These are phyloP conservation scores for Autographa gamma DNA, from an alignment of 2,888 invertebrate genomes.

Conservation along the genomic window DNA sequence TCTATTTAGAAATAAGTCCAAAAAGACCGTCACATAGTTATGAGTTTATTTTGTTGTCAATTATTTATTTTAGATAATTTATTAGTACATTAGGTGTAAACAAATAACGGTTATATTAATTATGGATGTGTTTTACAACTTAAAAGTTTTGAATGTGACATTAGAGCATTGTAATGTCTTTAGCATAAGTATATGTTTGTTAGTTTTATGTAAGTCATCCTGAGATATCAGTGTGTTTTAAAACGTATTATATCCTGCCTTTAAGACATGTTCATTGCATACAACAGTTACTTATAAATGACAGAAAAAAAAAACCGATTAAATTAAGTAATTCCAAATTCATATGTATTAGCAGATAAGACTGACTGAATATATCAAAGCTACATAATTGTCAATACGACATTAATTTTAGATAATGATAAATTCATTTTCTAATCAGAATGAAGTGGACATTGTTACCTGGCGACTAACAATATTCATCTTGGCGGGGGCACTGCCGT, in stretches of 20 bases:
- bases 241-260: neutral
- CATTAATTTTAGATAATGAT: slow-evolving; percentile 40
- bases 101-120: slow-evolving; percentile 18
- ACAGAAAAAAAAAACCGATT: slow-evolving; percentile 24
- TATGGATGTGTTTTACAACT: slow-evolving; percentile 16
- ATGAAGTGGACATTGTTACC: slow-evolving; percentile 22
- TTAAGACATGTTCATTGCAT: slow-evolving; percentile 6
- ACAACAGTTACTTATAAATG: neutral
- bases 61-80: slow-evolving; percentile 59
- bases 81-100: slow-evolving; percentile 28
- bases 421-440: slow-evolving; percentile 22
- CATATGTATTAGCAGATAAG: slow-evolving; percentile 55
- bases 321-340: slow-evolving; percentile 30
- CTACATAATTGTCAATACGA: slow-evolving; percentile 42
- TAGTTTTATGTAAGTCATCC: slow-evolving; percentile 11
- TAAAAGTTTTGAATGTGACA: slow-evolving; percentile 12
- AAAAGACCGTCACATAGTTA: slow-evolving; percentile 28
- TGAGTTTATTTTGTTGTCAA: slow-evolving; percentile 57
- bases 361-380: slow-evolving; percentile 59
- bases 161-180: slow-evolving; percentile 13
- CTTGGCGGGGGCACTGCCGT: no score
- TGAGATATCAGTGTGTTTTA: neutral
- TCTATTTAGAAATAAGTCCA: slow-evolving; percentile 42
- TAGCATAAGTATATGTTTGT: slow-evolving; percentile 13
- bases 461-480: slow-evolving; percentile 9